Conservation (phyloP, 2,888 invertebrate genomes). For the Eupelmus urozonus region DNA sequence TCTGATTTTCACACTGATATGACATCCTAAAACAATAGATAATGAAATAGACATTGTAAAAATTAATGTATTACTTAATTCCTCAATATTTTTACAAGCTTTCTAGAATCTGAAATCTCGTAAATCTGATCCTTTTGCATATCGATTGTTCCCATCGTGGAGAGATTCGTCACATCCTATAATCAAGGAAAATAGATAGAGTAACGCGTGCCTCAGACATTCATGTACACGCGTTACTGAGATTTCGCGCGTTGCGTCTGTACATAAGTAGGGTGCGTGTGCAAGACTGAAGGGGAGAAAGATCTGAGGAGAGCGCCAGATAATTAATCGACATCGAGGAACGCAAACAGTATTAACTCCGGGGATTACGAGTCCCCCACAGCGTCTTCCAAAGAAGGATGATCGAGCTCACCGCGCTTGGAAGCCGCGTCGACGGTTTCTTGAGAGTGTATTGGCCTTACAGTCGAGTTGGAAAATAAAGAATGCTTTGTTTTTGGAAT, state of each 20-base stretch:
- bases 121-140: background rate
- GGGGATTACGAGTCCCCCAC: slow-evolving; percentile 63
- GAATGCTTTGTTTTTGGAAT: too few species aligned
- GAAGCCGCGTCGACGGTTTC: background rate
- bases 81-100: too few species aligned
- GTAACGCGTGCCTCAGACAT: slow-evolving; percentile 10
- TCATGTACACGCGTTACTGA: too few species aligned
- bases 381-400: slow-evolving; percentile 21
- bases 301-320: slow-evolving; percentile 61
- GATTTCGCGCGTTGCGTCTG: background rate
- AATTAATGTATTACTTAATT: background rate
- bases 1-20: slow-evolving; percentile 10
- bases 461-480: background rate
- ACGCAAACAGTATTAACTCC: slow-evolving; percentile 66
- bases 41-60: background rate
- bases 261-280: background rate
- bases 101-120: background rate
- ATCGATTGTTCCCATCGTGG: too few species aligned
- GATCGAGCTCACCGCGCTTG: background rate
- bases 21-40: background rate
- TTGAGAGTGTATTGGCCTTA: background rate
- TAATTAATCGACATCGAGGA: slow-evolving; percentile 66
- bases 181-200: slow-evolving; percentile 57
- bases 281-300: too few species aligned
- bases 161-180: background rate